A percentile compares a stretch with the other conserved stretches of the same genome.
These are phyloP conservation scores for Chrysotoxum bicinctum DNA, from an alignment of 2,888 invertebrate species.

Conservation along the genomic window DNA sequence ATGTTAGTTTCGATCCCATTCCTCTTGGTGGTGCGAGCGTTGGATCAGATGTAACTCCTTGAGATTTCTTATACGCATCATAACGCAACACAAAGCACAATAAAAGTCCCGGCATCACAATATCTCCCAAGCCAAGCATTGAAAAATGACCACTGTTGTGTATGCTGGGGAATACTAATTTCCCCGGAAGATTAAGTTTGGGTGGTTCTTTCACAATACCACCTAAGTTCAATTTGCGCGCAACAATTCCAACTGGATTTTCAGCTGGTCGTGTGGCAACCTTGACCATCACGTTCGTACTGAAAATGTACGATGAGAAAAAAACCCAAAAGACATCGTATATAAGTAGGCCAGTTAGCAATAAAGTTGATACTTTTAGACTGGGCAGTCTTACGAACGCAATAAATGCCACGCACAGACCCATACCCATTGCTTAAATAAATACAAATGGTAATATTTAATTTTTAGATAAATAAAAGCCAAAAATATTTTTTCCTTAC, in stretches of 20 bases:
- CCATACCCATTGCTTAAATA: constrained; percentile 96
- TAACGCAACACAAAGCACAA: constrained; percentile 98
- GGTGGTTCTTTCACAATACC: constrained; percentile 96
- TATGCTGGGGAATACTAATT: constrained; percentile 98
- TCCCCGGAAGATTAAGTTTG: constrained; percentile 97
- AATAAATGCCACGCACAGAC: constrained; percentile 98
- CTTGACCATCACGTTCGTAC: constrained; percentile 99
- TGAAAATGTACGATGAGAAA: constrained; percentile 98
- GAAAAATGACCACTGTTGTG: constrained; percentile 98
- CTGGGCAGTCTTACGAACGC: constrained; percentile 97
- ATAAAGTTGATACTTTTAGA: constrained; percentile 96
- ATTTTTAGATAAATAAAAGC: constrained; percentile 16
- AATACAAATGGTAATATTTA: constrained; percentile 26
- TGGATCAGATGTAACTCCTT: constrained; percentile 83
- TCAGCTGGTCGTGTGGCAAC: constrained; percentile 93
- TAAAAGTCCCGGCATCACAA: constrained; percentile 97
- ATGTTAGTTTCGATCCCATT: constrained; percentile 89
- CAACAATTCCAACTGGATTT: constrained; percentile 96
- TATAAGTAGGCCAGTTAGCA: constrained; percentile 95
- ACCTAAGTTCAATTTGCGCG: constrained; percentile 94
- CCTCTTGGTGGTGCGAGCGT: constrained; percentile 83
- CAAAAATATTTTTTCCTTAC: constrained; percentile 81
- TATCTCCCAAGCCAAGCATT: constrained; percentile 94
- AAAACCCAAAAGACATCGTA: constrained; percentile 99
- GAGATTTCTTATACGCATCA: constrained; percentile 97